Percentiles rank a stretch among this genome's conserved stretches.
Conservation (phyloP, 2,113 vertebrate genomes). For the Lophotis ruficrista region DNA sequence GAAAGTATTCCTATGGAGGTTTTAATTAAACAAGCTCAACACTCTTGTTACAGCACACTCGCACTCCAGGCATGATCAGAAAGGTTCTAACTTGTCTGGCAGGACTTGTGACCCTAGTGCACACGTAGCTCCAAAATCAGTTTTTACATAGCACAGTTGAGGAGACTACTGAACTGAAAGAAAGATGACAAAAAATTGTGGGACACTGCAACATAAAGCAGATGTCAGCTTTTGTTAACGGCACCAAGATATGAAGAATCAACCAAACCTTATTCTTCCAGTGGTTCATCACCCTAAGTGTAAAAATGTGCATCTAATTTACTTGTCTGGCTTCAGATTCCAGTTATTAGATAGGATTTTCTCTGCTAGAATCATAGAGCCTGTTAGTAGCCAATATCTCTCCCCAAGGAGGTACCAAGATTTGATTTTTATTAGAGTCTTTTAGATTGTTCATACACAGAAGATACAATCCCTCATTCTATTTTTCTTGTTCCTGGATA, state of each 20-base stretch:
- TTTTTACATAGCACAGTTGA: not conserved
- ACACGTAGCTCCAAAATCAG: accelerated
- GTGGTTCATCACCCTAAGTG: not conserved
- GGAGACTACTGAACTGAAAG: not conserved
- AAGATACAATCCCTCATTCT: not conserved
- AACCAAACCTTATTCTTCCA: not conserved
- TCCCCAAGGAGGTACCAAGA: not conserved
- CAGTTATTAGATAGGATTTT: not conserved
- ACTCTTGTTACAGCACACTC: not conserved
- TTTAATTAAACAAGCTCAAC: not conserved
- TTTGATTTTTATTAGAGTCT: slow-evolving; percentile 29
- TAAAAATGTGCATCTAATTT: slow-evolving; percentile 22
- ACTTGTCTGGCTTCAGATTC: not conserved
- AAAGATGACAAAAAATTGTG: not conserved
- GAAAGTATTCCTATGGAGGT: not conserved
- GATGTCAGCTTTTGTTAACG: not conserved
- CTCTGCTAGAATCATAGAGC: slow-evolving; percentile 12
- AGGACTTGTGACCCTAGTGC: not conserved
- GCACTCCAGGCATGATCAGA: not conserved
- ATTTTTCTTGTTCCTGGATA: not conserved
- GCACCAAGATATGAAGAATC: not conserved
- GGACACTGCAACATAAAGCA: not conserved
- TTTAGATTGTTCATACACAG: not conserved
- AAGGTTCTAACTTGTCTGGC: not conserved
- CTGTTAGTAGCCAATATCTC: not conserved